These are phyloP conservation scores for Julus scanicus DNA, from an alignment of 2,888 invertebrate species.

Conservation along the genomic window DNA sequence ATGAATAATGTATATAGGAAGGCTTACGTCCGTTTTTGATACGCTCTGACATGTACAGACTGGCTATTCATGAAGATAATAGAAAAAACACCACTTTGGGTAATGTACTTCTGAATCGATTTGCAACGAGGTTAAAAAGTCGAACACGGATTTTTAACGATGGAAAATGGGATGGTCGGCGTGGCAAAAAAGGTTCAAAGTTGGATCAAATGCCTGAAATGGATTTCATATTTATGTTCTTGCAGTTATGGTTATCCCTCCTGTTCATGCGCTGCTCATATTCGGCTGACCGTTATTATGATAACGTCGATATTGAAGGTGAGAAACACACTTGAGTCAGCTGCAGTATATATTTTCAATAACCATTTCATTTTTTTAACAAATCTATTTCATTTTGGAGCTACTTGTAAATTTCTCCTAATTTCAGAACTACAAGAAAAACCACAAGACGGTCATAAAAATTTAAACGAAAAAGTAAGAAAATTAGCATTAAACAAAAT, in stretches of 20 bases:
- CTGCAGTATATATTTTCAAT: neutral
- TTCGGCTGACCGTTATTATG: neutral
- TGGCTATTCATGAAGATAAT: slow-evolving; percentile 39
- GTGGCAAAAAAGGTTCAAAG: neutral
- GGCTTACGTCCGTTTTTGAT: slow-evolving; percentile 7
- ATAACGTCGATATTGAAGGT: slow-evolving; percentile 16
- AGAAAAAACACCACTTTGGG: slow-evolving; percentile 42
- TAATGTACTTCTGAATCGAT: slow-evolving; percentile 20
- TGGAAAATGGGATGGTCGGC: slow-evolving; percentile 14
- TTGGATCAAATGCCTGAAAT: neutral
- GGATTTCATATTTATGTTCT: slow-evolving; percentile 8
- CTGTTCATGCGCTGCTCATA: neutral
- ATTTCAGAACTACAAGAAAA: neutral
- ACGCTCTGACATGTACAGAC: slow-evolving; percentile 8
- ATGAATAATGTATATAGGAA: slow-evolving; percentile 25
- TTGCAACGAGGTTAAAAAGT: slow-evolving; percentile 35
- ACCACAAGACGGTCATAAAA: neutral
- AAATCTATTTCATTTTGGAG: neutral
- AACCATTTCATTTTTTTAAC: neutral
- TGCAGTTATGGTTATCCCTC: slow-evolving; percentile 1
- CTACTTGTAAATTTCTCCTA: too few relatives aligned
- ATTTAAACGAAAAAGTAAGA: neutral
- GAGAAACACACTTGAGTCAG: neutral
- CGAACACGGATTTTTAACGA: slow-evolving; percentile 30
- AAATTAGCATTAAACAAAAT: too few relatives aligned